Evolutionary conservation across 1,140 invertebrate species (phyloP).

Genomic region (Camponotus floridanus): DNA sequence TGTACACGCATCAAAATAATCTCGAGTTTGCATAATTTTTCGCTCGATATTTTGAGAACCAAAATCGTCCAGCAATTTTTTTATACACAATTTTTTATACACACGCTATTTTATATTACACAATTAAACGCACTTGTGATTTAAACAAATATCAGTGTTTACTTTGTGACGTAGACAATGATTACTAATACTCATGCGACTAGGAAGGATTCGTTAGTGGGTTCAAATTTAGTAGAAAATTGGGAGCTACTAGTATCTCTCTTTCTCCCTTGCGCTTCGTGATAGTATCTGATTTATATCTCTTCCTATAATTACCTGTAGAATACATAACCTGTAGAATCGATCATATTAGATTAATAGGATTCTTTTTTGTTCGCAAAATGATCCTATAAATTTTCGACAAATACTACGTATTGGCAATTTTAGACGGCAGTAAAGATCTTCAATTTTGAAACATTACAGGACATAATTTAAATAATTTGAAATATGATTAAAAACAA

Average conservation of each 20-base stretch:
- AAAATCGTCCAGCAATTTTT: slow-evolving; percentile 46
- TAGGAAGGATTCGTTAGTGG: slow-evolving; percentile 64
- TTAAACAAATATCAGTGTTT: slow-evolving; percentile 53
- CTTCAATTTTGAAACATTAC: slow-evolving; percentile 5
- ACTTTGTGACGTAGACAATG: slow-evolving; percentile 59
- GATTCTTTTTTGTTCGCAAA: slow-evolving; percentile 21
- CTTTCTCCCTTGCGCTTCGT: slow-evolving; percentile 10
- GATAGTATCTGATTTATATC: slow-evolving; percentile 47
- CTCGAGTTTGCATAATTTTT: not conserved
- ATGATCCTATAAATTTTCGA: slow-evolving; percentile 29
- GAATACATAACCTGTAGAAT: slow-evolving; percentile 20
- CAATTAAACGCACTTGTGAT: slow-evolving; percentile 57
- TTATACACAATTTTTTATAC: too few relatives aligned
- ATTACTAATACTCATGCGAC: slow-evolving; percentile 69
- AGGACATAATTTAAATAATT: not conserved
- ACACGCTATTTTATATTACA: too few relatives aligned
- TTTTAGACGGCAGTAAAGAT: slow-evolving; percentile 15
- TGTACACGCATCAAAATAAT: not conserved
- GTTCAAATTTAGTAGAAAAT: slow-evolving; percentile 73
- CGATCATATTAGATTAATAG: slow-evolving; percentile 8
- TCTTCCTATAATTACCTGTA: slow-evolving; percentile 25
- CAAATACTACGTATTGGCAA: not conserved
- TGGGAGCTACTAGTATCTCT: slow-evolving; percentile 45
- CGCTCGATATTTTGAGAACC: not conserved
- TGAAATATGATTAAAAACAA: slow-evolving; percentile 7